Evolutionary conservation across 1,140 invertebrate species (phyloP), one percentile per base, ranked within the genome.

Genomic region (Heliconius eleuchia): DNA sequence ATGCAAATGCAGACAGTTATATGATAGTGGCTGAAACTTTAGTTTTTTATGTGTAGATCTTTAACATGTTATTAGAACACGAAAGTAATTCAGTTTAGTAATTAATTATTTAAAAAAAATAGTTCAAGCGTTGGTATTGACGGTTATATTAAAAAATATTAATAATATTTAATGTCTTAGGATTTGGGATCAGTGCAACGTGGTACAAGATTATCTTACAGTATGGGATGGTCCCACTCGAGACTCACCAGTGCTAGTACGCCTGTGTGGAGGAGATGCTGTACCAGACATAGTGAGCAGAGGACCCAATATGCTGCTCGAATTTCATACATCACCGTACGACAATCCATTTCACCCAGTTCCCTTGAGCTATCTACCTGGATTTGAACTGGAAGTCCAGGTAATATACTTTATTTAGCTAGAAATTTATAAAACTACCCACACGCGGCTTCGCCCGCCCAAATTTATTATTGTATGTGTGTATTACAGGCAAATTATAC

Each of bases 321-420:
- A 97, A 89, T 97, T 98, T 86, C 97, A 97, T 89, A 98, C 97
- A 19, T 97, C 97, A 7, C 97, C 97, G 0, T 97, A 96, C 89
- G 97, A 97, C 89, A 97, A 97, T 94, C 97, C 97, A 1, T 97
- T 97, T 91, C 97, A 98, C 93, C 97, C 97, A 1, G 96, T 97
- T 5, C 97, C 97, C 7, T 92, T 97, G 74, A 97, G 96, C 82
- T 97, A 97, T 88, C 92, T 97, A 73, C 97, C 97, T 0, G 97
- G 97, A 81, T 97, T 98, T 85, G 97, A 98, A 87, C 95, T 98
- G 18, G 96, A 97, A 94, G 96, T 97, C 78, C 96, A 97, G 95
- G 96, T 97, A 89, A 71, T 34, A 18, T 46, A 71, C 37, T 27
- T n/a, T 27, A n/a, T 3, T 23, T 23, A 60, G 23, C n/a, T 55